A percentile compares a stretch with the other conserved stretches of the same genome.
Conservation (phyloP, 2,797 vertebrate genomes). For the Momotus momota region DNA sequence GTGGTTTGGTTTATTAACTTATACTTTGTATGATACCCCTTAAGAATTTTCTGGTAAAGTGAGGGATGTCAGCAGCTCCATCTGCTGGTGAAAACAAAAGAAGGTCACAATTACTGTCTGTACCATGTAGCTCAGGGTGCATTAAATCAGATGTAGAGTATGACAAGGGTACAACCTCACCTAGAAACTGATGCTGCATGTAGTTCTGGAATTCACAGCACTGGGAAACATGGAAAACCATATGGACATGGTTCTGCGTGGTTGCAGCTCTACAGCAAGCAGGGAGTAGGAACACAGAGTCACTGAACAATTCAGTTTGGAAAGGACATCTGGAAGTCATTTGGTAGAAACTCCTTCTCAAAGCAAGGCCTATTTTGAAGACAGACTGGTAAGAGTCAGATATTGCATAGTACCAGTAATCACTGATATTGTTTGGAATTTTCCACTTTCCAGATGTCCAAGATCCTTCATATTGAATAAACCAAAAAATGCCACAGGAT, state of each 20-base stretch:
- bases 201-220: background rate
- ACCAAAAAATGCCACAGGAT: background rate
- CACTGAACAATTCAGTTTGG: background rate
- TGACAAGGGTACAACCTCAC: background rate
- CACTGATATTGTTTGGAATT: background rate
- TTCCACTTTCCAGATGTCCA: background rate
- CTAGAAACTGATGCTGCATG: background rate
- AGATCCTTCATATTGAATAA: background rate
- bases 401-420: background rate
- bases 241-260: fast-evolving
- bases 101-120: fast-evolving
- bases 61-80: background rate
- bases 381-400: background rate
- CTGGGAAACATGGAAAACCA: background rate
- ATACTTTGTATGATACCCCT: background rate
- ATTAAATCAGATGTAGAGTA: background rate
- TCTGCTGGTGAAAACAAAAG: background rate
- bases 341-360: background rate
- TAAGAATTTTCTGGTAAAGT: background rate
- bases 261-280: background rate
- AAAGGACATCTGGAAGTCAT: background rate
- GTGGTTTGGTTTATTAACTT: background rate
- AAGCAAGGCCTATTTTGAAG: background rate
- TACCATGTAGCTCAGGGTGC: background rate
- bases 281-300: background rate